Evolutionary conservation across 2,888 invertebrate species (phyloP).

Genomic region (Xanthia icteritia): DNA sequence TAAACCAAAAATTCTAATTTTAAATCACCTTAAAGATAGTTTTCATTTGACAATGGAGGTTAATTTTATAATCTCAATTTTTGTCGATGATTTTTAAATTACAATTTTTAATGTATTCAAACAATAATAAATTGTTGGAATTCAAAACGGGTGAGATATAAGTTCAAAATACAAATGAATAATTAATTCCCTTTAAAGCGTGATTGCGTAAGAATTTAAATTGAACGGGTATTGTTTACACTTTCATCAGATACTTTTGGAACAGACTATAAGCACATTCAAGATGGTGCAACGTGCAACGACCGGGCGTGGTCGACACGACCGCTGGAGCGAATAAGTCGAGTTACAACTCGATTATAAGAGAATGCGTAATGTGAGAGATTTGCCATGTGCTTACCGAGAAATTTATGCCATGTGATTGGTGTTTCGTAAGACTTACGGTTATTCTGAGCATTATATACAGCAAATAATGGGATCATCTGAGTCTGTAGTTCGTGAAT

Average conservation of each 20-base stretch:
- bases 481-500: neutral
- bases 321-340: slow-evolving; percentile 58
- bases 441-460: slow-evolving; percentile 3
- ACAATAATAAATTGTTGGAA: neutral
- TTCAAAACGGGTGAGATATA: neutral
- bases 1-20: neutral
- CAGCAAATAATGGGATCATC: neutral
- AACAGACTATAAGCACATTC: slow-evolving; percentile 6
- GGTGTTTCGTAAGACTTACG: slow-evolving; percentile 18
- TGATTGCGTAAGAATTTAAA: neutral
- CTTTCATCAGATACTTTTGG: neutral
- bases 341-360: slow-evolving; percentile 42
- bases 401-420: slow-evolving; percentile 22
- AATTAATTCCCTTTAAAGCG: too few species aligned
- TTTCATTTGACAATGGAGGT: neutral
- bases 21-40: too few species aligned
- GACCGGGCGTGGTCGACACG: slow-evolving; percentile 52
- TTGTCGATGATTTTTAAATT: neutral
- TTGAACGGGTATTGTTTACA: neutral
- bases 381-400: slow-evolving; percentile 31
- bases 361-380: slow-evolving; percentile 43
- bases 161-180: too few species aligned
- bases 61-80: neutral
- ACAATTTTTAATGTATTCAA: neutral
- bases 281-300: slow-evolving; percentile 38